A percentile compares a stretch with the other conserved stretches of the same genome.
phyloP scores from a whole-genome alignment of 2,888 invertebrate species.

The Pseudococcus viburni region DNA sequence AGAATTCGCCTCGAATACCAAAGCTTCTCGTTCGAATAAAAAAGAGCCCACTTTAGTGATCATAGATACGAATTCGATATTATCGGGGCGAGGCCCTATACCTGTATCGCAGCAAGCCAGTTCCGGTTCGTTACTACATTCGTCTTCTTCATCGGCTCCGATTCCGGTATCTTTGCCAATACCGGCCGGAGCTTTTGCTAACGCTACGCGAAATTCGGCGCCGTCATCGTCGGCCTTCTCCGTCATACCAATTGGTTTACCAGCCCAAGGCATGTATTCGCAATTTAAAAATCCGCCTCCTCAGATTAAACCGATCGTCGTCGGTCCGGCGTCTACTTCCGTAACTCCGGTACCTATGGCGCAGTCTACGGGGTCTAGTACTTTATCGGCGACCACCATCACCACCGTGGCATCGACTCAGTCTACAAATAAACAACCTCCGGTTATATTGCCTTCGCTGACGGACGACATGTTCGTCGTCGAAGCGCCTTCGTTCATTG shows the following conservation, averaged over 20 bases:
- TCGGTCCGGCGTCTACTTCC: conserved; percentile 57
- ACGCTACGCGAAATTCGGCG: background rate
- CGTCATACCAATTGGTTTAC: conserved; percentile 70
- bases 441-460: conserved; percentile 83
- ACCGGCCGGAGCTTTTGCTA: conserved; percentile 48
- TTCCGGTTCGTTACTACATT: background rate
- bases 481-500: conserved; percentile 93
- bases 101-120: conserved; percentile 70
- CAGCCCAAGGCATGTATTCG: conserved; percentile 77
- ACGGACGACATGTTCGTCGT: conserved; percentile 95
- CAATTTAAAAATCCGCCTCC: conserved; percentile 66
- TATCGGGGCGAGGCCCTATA: conserved; percentile 77
- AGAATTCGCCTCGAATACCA: conserved; percentile 79
- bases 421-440: conserved; percentile 70
- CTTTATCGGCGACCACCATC: conserved; percentile 29
- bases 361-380: background rate
- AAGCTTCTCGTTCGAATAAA: conserved; percentile 74
- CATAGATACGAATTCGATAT: conserved; percentile 83
- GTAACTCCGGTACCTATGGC: conserved; percentile 51
- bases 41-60: conserved; percentile 85
- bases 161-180: conserved; percentile 62
- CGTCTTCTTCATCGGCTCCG: conserved; percentile 21
- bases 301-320: conserved; percentile 67
- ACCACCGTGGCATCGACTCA: conserved; percentile 70
- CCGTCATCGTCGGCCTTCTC: conserved; percentile 66